Evolutionary conservation across 2,113 vertebrate species (phyloP), one percentile per base, ranked within the genome.

Genomic region (Holacanthus passer): DNA sequence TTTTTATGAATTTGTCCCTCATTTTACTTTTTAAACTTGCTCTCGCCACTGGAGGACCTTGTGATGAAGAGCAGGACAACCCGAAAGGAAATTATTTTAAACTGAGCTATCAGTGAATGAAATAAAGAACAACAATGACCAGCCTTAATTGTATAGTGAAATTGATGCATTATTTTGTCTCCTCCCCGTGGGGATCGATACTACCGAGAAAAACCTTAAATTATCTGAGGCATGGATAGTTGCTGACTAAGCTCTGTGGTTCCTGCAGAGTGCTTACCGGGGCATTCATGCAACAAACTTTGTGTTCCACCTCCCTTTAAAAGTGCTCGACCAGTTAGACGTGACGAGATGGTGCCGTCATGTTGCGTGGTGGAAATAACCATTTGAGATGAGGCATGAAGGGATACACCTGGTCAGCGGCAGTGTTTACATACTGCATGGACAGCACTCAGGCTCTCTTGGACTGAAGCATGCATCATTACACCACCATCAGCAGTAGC

Each of bases 401-500:
- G 45, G 20, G 45, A 56, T 73, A 24, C 66, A 31, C 45, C 43
- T 66, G 59, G 27, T 50, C 31, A 50, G 67, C n/a, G 39, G 47
- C 62, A 48, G 22, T 48, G 53, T 73, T 47, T 60, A 52, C 56
- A 73, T 56, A 7, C 56, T 53, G 65, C 22, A 43, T 62, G 45
- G 31, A 4, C 3, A 19, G 37, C 7, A 56, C 41, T 59, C 0
- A 62, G 48, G 37, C 29, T 37, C 41, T 22, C 47, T 22, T 47
- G 45, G 56, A 60, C 56, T 60, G 39, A 74, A 67, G 32, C 31
- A 45, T n/a, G 53, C 39, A 41, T 65, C 65, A 39, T 27, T 73
- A 70, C 64, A 78, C 16, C 65, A 75, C 29, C 58, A 24, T 31
- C 73, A 79, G 69, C 32, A 70, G 47, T 53, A 81, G 73, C 74